Conservation (phyloP, 2,888 invertebrate species). For the Oxycera nigricornis region DNA sequence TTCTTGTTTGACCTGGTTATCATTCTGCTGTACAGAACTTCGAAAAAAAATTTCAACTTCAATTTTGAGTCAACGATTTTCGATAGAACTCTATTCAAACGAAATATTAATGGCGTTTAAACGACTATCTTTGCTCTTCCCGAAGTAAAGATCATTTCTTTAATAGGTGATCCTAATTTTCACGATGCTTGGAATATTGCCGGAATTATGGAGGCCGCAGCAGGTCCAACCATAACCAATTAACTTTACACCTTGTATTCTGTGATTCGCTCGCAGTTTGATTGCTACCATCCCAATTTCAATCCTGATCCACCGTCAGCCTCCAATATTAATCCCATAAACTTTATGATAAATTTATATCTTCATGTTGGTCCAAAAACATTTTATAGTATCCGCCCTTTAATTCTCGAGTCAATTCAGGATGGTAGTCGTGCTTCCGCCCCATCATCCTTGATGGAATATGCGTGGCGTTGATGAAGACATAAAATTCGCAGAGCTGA, state of each 20-base stretch:
- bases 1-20: no score
- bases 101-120: no score
- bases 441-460: not conserved
- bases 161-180: no score
- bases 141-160: no score
- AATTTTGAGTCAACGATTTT: no score
- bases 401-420: not conserved
- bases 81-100: no score
- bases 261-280: not conserved
- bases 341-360: slow-evolving; percentile 13
- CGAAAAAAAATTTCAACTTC: no score
- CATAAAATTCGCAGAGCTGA: slow-evolving; percentile 38
- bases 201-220: no score
- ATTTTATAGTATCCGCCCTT: slow-evolving; percentile 3
- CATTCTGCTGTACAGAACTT: no score
- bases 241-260: not conserved
- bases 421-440: no score
- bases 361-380: not conserved
- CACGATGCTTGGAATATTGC: no score
- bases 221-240: not conserved
- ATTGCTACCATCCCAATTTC: not conserved
- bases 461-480: slow-evolving; percentile 40
- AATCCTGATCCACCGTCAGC: not conserved
- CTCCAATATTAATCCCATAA: slow-evolving; percentile 5
- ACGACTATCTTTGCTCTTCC: no score